Conservation (phyloP, 1,140 invertebrate genomes). For the Tigriopus japonicus region DNA sequence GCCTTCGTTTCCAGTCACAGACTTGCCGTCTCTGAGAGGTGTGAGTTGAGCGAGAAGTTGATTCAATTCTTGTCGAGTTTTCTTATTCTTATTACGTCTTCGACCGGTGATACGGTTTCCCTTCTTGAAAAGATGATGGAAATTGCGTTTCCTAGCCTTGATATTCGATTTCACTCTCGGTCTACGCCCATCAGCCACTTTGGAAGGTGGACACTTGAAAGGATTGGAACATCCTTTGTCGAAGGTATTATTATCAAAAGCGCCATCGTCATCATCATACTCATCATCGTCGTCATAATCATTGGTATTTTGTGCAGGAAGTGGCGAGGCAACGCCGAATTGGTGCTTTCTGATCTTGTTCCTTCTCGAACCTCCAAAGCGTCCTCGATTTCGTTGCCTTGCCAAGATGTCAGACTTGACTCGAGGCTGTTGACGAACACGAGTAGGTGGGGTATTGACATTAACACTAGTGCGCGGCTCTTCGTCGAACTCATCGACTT, state of each 20-base stretch:
- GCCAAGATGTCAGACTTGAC: neutral
- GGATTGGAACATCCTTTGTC: constrained; percentile 9
- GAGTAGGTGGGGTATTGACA: neutral
- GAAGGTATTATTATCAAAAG: neutral
- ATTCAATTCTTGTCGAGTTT: too few species aligned
- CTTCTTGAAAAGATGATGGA: neutral
- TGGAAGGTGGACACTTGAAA: constrained; percentile 13
- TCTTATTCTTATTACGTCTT: too few species aligned
- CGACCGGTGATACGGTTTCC: neutral
- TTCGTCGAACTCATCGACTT: constrained; percentile 9
- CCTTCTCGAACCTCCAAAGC: too few species aligned
- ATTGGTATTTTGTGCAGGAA: neutral
- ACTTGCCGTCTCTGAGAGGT: too few species aligned
- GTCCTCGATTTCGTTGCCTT: neutral
- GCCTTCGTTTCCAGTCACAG: too few species aligned
- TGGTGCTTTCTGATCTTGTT: too few species aligned
- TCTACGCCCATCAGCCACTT: constrained; percentile 2
- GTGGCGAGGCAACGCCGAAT: too few species aligned
- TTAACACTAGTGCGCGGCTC: neutral
- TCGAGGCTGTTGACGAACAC: neutral
- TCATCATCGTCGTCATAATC: constrained; percentile 1
- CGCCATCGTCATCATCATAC: neutral
- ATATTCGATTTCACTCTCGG: constrained; percentile 13
- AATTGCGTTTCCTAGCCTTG: constrained; percentile 10
- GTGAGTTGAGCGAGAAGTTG: too few species aligned